Evolutionary conservation across 2,888 invertebrate species (phyloP), one percentile per base, ranked within the genome.

Genomic region (Acrobasis consociella): DNA sequence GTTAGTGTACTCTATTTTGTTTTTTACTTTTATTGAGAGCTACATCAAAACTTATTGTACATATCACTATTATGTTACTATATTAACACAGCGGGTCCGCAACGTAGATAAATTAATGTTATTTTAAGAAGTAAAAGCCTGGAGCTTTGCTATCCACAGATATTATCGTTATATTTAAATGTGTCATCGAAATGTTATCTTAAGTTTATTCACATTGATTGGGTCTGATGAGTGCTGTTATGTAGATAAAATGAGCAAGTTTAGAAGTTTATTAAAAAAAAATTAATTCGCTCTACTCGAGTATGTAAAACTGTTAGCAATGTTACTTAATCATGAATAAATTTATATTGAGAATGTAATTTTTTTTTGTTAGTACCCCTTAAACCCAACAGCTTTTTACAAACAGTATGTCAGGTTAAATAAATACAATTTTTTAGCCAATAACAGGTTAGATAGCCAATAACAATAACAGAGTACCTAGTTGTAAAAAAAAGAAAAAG

Each of bases 301-400:
- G 74, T 78, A 76, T 74, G 74, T 78, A 76, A 79, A 83, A 81
- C 81, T 80, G 72, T 74, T 81, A 81, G 81, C 76, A 80, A 83
- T 82, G 84, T 85, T 86, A 82, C 75, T 79, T 78, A 81, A 78
- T 75, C 76, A 76, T 74, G 75, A 79, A 84, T 86, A 86, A 86
- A 86, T 86, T 82, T 85, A 71, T 77, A 82, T 74, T 60, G 51
- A 60, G 60, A 51, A 60, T 42, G 39, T 22, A n/a, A 59, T 38
- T 49, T 49, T 56, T 56, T 56, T 56, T 56, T 8, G 7, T 39
- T 39, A 17, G 17, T 42, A 37, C 11, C 11, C 17, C 11, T 3
- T n/a, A 5, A 5, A 7, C 11, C 3, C n/a, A n/a, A n/a, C n/a
- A n/a, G n/a, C n/a, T n/a, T n/a, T n/a, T n/a, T n/a, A n/a, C n/a